phyloP scores from a whole-genome alignment of 2,113 vertebrate genomes.

The Talpa occidentalis region DNA sequence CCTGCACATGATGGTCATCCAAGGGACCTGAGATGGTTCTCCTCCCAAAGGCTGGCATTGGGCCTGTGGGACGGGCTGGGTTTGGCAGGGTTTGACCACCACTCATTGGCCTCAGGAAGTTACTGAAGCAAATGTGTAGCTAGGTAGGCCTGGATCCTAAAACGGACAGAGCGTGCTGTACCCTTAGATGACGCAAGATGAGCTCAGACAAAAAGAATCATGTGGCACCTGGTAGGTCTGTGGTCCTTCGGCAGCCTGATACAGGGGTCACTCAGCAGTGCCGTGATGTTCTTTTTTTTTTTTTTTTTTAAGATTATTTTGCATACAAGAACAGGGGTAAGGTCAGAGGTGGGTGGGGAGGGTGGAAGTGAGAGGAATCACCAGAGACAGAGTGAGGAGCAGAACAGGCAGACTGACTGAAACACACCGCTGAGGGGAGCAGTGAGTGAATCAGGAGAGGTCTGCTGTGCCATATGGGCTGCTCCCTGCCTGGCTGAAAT shows the following conservation, averaged over 20 bases:
- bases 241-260: too few species aligned
- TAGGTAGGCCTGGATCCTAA: background rate
- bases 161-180: background rate
- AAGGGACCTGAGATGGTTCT: background rate
- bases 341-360: too few species aligned
- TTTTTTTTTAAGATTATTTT: too few species aligned
- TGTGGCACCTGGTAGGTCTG: background rate
- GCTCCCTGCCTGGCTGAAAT: too few species aligned
- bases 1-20: background rate
- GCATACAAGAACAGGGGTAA: too few species aligned
- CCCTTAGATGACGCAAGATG: background rate
- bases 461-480: too few species aligned
- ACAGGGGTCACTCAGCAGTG: background rate
- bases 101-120: background rate
- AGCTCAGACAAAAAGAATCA: background rate
- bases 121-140: background rate
- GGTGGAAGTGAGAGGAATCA: too few species aligned
- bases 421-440: too few species aligned
- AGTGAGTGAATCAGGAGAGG: too few species aligned
- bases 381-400: too few species aligned
- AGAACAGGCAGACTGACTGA: too few species aligned
- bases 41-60: too few species aligned
- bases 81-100: background rate
- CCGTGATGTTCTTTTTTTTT: background rate
- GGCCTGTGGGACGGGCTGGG: background rate